Evolutionary conservation across 2,113 vertebrate species (phyloP).

Genomic region (Delphinapterus leucas): DNA sequence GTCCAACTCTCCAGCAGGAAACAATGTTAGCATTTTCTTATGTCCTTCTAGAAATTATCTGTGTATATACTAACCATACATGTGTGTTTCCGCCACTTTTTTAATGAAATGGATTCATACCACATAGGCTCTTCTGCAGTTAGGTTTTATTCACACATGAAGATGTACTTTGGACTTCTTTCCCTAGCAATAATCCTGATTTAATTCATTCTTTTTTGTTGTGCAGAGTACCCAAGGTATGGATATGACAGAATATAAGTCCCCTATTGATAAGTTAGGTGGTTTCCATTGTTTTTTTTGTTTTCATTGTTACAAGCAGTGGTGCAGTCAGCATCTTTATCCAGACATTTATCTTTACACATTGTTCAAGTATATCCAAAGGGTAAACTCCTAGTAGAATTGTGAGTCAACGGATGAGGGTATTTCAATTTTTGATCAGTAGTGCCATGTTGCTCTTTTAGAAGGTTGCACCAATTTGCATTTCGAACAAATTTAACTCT

Average conservation of each 20-base stretch:
- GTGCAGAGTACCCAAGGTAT: neutral
- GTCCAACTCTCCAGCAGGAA: neutral
- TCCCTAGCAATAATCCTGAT: neutral
- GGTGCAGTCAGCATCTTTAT: neutral
- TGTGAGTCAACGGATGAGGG: neutral
- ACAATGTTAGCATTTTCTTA: neutral
- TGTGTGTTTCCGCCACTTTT: neutral
- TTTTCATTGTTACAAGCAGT: neutral
- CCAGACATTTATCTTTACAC: neutral
- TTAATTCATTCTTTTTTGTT: neutral
- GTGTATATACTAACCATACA: neutral
- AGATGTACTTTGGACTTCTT: neutral
- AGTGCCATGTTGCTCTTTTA: neutral
- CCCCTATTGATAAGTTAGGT: neutral
- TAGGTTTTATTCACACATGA: neutral
- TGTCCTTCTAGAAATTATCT: neutral
- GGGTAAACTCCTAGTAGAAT: neutral
- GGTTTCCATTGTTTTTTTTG: neutral
- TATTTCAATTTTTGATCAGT: neutral
- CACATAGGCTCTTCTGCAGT: neutral
- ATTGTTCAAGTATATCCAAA: neutral
- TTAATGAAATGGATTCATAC: neutral
- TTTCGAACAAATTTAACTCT: slow-evolving; percentile 15
- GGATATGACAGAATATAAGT: neutral
- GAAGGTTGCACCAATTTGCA: neutral